These are phyloP conservation scores for Brachypteracias leptosomus DNA, from an alignment of 2,113 vertebrate species.

Conservation along the genomic window DNA sequence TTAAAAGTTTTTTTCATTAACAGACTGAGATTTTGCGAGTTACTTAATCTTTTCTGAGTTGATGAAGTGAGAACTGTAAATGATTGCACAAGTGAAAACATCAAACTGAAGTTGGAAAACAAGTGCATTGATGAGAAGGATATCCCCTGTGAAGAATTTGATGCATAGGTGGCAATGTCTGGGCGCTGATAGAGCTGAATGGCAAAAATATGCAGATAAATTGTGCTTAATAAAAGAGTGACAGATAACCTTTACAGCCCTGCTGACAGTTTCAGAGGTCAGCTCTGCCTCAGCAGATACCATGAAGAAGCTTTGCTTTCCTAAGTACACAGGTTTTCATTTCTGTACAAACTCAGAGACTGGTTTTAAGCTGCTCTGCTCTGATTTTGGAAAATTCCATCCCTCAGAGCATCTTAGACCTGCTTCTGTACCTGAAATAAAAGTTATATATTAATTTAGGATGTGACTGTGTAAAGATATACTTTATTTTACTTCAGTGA, in stretches of 20 bases:
- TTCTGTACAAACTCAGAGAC: neutral
- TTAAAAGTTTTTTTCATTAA: neutral
- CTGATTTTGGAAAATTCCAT: neutral
- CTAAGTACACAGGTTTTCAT: neutral
- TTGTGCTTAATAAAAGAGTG: neutral
- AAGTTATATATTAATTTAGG: neutral
- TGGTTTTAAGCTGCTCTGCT: neutral
- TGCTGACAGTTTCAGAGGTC: neutral
- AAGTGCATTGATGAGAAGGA: neutral
- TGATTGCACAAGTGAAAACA: neutral
- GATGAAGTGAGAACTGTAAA: neutral
- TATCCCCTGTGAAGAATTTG: neutral
- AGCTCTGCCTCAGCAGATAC: neutral
- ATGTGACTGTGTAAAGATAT: neutral
- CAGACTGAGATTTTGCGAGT: neutral
- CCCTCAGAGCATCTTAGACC: neutral
- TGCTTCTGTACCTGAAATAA: neutral
- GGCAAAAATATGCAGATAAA: neutral
- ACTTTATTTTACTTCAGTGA: neutral
- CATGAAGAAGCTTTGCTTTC: neutral
- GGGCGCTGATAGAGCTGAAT: neutral
- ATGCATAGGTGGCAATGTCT: neutral
- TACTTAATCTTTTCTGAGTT: neutral
- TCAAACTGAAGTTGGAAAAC: neutral
- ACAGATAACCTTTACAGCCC: neutral